Conservation (phyloP, 2,888 invertebrate genomes). For the Aphidoletes aphidimyza region DNA sequence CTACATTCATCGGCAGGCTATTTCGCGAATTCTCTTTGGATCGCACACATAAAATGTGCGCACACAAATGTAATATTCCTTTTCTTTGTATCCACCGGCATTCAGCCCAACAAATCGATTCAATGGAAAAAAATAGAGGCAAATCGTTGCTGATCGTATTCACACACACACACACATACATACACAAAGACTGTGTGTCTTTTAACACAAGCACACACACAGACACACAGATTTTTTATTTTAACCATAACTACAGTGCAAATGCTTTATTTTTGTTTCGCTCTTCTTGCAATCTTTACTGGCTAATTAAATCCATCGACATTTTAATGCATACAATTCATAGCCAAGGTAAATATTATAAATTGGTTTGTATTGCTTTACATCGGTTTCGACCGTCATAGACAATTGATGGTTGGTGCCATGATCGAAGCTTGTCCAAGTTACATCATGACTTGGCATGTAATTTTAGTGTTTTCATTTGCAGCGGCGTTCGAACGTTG, state of each 20-base stretch:
- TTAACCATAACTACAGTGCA: too few relatives aligned
- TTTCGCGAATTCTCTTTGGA: neutral
- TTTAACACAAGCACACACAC: too few relatives aligned
- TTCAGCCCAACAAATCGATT: too few relatives aligned
- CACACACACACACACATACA: too few relatives aligned
- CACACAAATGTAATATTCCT: conserved; percentile 2
- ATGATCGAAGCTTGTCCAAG: conserved; percentile 19
- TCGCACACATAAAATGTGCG: neutral
- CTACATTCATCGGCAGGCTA: neutral
- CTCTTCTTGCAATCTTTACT: conserved; percentile 13
- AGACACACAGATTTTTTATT: too few relatives aligned
- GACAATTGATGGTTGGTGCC: neutral
- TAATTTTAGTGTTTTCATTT: neutral
- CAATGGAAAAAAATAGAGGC: too few relatives aligned
- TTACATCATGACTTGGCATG: neutral
- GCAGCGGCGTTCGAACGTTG: too few relatives aligned
- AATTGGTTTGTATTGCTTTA: neutral
- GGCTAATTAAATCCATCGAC: conserved; percentile 24
- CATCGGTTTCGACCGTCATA: neutral
- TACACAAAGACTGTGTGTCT: too few relatives aligned
- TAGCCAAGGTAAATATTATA: conserved; percentile 30
- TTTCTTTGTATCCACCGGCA: too few relatives aligned
- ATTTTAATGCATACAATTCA: conserved; percentile 3
- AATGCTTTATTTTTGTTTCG: too few relatives aligned
- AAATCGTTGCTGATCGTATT: too few relatives aligned